phyloP scores from a whole-genome alignment of 1,140 invertebrate species.

The Atta cephalotes region DNA sequence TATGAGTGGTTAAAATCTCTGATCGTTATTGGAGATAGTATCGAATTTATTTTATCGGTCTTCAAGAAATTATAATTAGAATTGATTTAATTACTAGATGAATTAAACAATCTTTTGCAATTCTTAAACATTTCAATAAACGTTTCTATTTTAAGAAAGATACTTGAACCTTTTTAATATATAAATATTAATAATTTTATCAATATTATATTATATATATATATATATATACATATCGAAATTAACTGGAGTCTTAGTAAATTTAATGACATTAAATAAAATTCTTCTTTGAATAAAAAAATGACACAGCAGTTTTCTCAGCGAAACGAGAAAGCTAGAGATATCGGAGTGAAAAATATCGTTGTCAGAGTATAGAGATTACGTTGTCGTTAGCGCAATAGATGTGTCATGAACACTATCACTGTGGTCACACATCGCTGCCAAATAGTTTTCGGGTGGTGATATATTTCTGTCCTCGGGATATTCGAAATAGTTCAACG shows the following conservation, averaged over 20 bases:
- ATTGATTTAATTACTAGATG: slow-evolving; percentile 6
- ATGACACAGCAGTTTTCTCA: background rate
- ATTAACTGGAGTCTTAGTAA: background rate
- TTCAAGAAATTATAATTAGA: background rate
- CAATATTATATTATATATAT: background rate
- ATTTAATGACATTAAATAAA: background rate
- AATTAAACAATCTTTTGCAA: background rate
- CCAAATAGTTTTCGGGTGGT: slow-evolving; percentile 45
- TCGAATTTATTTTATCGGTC: slow-evolving; percentile 6
- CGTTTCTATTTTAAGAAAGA: background rate
- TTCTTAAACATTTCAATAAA: background rate
- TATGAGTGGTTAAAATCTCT: background rate
- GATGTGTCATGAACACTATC: slow-evolving; percentile 25
- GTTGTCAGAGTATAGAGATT: slow-evolving; percentile 15
- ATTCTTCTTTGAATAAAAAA: background rate
- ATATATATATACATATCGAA: background rate
- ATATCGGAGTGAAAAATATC: background rate
- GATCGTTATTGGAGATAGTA: background rate
- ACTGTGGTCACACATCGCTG: background rate
- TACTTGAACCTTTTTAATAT: background rate
- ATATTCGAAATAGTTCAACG: slow-evolving; percentile 61
- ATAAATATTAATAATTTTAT: no score
- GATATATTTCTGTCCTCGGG: slow-evolving; percentile 43
- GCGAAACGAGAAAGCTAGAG: background rate
- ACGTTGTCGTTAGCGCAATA: slow-evolving; percentile 24